Percentiles rank a stretch among this genome's conserved stretches.
Conservation (phyloP, 2,888 invertebrate genomes). For the Melieria picta region DNA sequence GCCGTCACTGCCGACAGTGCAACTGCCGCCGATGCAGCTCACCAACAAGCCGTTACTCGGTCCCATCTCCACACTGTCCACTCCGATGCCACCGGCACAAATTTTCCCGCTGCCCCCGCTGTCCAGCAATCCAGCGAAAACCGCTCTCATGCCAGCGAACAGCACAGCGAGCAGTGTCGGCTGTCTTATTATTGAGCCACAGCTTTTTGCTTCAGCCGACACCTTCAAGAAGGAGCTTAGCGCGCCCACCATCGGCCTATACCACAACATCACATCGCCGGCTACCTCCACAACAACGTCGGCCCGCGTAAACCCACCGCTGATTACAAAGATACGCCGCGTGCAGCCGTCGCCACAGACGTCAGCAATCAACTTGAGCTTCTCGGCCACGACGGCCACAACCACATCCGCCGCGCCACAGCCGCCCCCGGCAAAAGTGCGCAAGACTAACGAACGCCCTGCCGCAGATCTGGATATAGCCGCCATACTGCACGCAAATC, state of each 20-base stretch:
- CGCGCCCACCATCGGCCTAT: slow-evolving; percentile 55
- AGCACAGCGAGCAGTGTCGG: slow-evolving; percentile 55
- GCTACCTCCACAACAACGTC: slow-evolving; percentile 35
- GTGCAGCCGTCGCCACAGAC: slow-evolving; percentile 60
- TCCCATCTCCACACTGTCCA: slow-evolving; percentile 43
- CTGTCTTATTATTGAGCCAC: slow-evolving; percentile 59
- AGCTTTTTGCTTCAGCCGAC: slow-evolving; percentile 58
- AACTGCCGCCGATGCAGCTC: slow-evolving; percentile 44
- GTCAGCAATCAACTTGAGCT: slow-evolving; percentile 59
- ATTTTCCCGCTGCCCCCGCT: slow-evolving; percentile 56
- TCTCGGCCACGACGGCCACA: slow-evolving; percentile 42
- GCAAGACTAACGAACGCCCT: slow-evolving; percentile 46
- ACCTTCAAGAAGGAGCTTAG: slow-evolving; percentile 59
- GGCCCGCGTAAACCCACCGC: slow-evolving; percentile 47
- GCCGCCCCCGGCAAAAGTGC: slow-evolving; percentile 36
- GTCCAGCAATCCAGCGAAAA: slow-evolving; percentile 46
- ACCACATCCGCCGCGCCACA: slow-evolving; percentile 1
- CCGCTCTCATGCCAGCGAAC: slow-evolving; percentile 52
- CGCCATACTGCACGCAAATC: slow-evolving; percentile 60
- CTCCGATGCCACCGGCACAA: slow-evolving; percentile 48
- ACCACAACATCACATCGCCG: slow-evolving; percentile 49
- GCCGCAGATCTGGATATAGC: slow-evolving; percentile 57
- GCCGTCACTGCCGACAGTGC: slow-evolving; percentile 49
- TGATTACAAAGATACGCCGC: slow-evolving; percentile 54
- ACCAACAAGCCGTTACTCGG: slow-evolving; percentile 40